phyloP scores from a whole-genome alignment of 2,797 vertebrate genomes.

The Scyliorhinus canicula region DNA sequence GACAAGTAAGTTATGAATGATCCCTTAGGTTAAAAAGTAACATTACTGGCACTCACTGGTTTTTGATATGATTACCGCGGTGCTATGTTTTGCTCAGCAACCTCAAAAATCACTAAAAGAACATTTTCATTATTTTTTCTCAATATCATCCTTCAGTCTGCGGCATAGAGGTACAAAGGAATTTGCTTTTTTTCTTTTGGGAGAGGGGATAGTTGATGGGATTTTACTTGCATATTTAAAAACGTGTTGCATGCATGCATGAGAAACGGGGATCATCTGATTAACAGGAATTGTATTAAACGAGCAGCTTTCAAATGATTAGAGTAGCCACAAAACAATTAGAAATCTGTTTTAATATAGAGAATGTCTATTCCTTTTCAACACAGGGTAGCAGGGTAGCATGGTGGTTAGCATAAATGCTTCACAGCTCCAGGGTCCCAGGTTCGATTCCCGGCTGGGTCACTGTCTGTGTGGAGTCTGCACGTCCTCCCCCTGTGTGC shows the following conservation, averaged over 20 bases:
- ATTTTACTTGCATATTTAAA: neutral
- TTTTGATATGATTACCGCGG: neutral
- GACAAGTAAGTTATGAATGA: conserved; percentile 10
- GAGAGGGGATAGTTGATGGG: neutral
- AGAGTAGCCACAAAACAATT: neutral
- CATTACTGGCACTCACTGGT: neutral
- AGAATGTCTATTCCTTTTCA: neutral
- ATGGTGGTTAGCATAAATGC: too few relatives aligned
- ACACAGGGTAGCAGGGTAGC: neutral
- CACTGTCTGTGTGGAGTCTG: too few relatives aligned
- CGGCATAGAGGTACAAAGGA: neutral
- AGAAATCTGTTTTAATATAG: neutral
- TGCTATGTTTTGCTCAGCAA: too few relatives aligned
- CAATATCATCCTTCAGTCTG: neutral
- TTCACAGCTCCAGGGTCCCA: too few relatives aligned
- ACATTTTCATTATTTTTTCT: neutral
- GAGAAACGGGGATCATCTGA: neutral
- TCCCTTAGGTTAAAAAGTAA: neutral
- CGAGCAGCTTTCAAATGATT: neutral
- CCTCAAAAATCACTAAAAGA: neutral
- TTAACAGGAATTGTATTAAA: neutral
- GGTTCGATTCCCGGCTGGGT: too few relatives aligned
- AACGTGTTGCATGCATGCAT: neutral
- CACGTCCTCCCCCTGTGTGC: too few relatives aligned
- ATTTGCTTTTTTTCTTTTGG: neutral